Percentiles rank a stretch among this genome's conserved stretches.
These are phyloP conservation scores for Ameiurus melas DNA, from an alignment of 2,113 vertebrate genomes.

Conservation along the genomic window DNA sequence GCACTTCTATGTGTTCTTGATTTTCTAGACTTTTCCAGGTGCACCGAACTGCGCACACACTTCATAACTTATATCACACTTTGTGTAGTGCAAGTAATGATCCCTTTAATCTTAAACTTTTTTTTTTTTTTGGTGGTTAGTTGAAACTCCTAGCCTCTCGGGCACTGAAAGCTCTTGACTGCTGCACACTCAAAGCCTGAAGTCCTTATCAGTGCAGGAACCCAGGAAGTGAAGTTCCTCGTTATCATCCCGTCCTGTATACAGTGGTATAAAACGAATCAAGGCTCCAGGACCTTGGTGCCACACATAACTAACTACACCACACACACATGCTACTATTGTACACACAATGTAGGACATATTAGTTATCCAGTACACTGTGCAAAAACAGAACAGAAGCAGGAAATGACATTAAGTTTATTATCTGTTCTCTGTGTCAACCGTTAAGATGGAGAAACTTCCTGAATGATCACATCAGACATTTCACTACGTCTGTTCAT, in stretches of 20 bases:
- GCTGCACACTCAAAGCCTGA: neutral
- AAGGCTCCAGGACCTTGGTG: neutral
- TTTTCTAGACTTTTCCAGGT: neutral
- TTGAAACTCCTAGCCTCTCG: neutral
- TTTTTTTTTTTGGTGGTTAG: neutral
- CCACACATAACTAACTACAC: neutral
- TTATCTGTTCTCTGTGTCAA: neutral
- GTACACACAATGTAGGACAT: neutral
- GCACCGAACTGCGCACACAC: too few species aligned
- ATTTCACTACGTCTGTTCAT: neutral
- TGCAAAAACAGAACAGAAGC: neutral
- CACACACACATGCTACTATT: neutral
- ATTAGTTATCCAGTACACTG: neutral
- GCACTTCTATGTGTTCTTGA: neutral
- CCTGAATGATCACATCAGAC: neutral
- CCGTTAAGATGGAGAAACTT: constrained; percentile 31
- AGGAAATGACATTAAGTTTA: constrained; percentile 4
- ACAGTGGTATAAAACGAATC: too few species aligned
- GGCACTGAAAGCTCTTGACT: neutral
- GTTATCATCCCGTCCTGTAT: neutral
- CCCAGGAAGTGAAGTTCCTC: constrained; percentile 17
- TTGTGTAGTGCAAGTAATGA: too few species aligned
- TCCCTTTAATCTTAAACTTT: neutral
- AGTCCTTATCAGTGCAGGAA: constrained; percentile 29
- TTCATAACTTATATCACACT: too few species aligned